These are phyloP conservation scores for Folsomia manolachei DNA, from an alignment of 2,888 invertebrate species.

Conservation along the genomic window DNA sequence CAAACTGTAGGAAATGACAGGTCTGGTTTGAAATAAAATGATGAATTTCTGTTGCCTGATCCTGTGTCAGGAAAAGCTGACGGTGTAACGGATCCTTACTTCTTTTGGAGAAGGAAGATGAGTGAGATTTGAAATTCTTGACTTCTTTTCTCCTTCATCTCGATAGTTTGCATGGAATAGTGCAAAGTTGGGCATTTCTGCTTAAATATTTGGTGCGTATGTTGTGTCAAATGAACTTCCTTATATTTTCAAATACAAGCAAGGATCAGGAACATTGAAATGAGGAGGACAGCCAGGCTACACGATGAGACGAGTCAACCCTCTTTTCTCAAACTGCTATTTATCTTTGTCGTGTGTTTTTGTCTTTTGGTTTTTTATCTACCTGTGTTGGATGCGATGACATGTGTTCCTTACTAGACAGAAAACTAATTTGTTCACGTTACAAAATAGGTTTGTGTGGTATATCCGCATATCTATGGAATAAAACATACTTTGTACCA, in stretches of 20 bases:
- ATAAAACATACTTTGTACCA: no score
- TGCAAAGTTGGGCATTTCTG: neutral
- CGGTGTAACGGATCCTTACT: neutral
- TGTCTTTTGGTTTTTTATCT: slow-evolving; percentile 35
- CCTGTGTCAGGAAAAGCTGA: neutral
- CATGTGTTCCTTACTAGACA: slow-evolving; percentile 43
- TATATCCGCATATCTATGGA: no score
- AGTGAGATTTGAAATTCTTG: neutral
- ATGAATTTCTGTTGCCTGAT: neutral
- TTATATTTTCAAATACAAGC: no score
- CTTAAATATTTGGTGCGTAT: neutral
- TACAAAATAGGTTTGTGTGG: no score
- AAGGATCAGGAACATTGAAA: neutral
- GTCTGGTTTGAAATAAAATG: neutral
- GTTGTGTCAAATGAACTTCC: neutral
- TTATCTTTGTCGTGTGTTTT: slow-evolving; percentile 50
- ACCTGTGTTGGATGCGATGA: slow-evolving; percentile 42
- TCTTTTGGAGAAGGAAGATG: neutral
- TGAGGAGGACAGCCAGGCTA: slow-evolving; percentile 5
- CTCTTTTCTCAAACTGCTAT: slow-evolving; percentile 44
- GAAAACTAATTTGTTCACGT: slow-evolving; percentile 36
- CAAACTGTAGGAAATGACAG: neutral
- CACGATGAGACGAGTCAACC: slow-evolving; percentile 23
- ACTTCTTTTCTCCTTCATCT: no score
- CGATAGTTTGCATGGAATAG: no score